phyloP scores from a whole-genome alignment of 2,797 vertebrate genomes.

The Borostomias antarcticus region DNA sequence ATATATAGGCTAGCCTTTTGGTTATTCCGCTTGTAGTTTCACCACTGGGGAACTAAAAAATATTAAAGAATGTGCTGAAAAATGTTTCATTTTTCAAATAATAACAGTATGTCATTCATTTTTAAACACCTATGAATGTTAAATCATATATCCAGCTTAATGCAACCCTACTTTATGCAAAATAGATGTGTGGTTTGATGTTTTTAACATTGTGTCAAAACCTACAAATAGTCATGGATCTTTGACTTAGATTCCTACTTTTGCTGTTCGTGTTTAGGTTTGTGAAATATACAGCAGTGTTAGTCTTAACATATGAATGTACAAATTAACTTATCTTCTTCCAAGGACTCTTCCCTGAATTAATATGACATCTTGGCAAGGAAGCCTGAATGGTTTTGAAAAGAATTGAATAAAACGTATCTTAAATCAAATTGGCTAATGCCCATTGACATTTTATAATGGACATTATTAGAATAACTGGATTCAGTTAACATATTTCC shows the following conservation, averaged over 20 bases:
- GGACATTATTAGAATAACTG: slow-evolving; percentile 74
- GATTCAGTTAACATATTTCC: slow-evolving; percentile 69
- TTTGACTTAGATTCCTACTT: slow-evolving; percentile 44
- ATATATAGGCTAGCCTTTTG: no score
- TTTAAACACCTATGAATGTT: no score
- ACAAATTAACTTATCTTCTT: slow-evolving; percentile 78
- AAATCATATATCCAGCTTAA: no score
- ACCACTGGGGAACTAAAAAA: background rate
- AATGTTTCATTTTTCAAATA: no score
- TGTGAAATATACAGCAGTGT: slow-evolving; percentile 55
- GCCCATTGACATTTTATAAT: slow-evolving; percentile 81
- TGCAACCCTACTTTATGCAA: no score
- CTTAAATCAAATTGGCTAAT: slow-evolving; percentile 80
- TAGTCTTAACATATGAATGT: slow-evolving; percentile 68
- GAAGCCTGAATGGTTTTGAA: slow-evolving; percentile 76
- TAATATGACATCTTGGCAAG: slow-evolving; percentile 79
- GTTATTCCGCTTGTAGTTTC: background rate
- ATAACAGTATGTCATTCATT: background rate
- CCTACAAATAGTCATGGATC: slow-evolving; percentile 25
- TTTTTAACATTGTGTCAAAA: slow-evolving; percentile 33
- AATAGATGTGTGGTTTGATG: no score
- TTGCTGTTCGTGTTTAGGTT: slow-evolving; percentile 64
- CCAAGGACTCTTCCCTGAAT: slow-evolving; percentile 74
- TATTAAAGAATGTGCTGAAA: no score
- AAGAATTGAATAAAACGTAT: slow-evolving; percentile 82